Percentiles rank a stretch among this genome's conserved stretches.
Conservation (phyloP, 2,113 vertebrate genomes). For the Thryonomys swinderianus region DNA sequence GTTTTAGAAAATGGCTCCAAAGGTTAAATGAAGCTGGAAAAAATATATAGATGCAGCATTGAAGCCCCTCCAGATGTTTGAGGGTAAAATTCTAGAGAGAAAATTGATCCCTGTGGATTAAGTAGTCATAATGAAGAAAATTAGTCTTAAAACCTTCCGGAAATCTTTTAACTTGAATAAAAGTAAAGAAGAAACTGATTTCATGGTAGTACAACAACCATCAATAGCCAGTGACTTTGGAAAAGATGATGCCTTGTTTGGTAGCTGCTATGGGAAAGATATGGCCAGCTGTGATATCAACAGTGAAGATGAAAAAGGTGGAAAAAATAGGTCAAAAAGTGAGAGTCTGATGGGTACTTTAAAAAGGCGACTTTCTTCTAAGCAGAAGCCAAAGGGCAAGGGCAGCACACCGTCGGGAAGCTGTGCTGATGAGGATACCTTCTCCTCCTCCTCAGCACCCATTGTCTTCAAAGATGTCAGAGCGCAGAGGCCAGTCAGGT, state of each 20-base stretch:
- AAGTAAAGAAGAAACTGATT: conserved; percentile 97
- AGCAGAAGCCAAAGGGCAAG: conserved; percentile 97
- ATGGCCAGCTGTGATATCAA: conserved; percentile 92
- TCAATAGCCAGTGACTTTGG: conserved; percentile 92
- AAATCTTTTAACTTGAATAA: conserved; percentile 98
- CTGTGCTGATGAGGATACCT: conserved; percentile 93
- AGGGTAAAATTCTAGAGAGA: conserved; percentile 72
- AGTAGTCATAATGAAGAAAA: conserved; percentile 98
- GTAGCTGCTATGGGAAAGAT: conserved; percentile 96
- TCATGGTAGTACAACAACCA: conserved; percentile 95
- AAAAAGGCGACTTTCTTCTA: conserved; percentile 96
- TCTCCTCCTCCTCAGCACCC: conserved; percentile 96
- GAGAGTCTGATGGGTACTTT: conserved; percentile 98
- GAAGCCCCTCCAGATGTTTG: conserved; percentile 78
- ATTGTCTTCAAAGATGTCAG: conserved; percentile 95
- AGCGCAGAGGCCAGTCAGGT: conserved; percentile 94
- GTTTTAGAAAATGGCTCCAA: conserved; percentile 89
- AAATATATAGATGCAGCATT: conserved; percentile 88
- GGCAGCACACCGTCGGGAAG: conserved; percentile 88
- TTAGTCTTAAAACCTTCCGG: conserved; percentile 98
- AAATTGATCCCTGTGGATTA: conserved; percentile 75
- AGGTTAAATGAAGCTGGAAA: conserved; percentile 89
- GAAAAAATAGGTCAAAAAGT: conserved; percentile 94
- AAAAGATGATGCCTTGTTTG: conserved; percentile 96
- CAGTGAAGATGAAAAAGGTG: conserved; percentile 93